phyloP scores from a whole-genome alignment of 2,113 vertebrate species.

The Bungarus multicinctus region DNA sequence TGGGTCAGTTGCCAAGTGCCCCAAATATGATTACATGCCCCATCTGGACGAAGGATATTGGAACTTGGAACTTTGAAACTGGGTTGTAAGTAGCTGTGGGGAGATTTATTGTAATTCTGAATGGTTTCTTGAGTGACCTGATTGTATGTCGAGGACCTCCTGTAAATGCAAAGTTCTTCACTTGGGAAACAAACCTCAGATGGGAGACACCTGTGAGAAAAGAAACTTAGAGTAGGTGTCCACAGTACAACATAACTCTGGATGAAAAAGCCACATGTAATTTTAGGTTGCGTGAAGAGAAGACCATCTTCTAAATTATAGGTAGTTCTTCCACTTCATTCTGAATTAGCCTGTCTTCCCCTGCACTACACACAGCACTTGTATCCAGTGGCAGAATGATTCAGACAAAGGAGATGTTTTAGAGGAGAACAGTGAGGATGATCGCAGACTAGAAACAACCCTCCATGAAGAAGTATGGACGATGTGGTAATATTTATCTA shows the following conservation, averaged over 20 bases:
- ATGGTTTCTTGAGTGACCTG: neutral
- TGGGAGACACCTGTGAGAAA: neutral
- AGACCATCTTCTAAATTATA: neutral
- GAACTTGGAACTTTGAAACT: neutral
- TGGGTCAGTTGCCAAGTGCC: neutral
- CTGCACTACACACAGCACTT: neutral
- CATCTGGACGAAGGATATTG: neutral
- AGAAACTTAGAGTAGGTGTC: neutral
- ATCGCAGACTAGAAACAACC: neutral
- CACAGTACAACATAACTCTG: neutral
- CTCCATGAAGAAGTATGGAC: neutral
- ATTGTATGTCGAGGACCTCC: neutral
- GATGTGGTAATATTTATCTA: neutral
- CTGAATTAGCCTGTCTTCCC: neutral
- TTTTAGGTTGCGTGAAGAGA: neutral
- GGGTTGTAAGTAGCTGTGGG: neutral
- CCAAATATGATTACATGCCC: neutral
- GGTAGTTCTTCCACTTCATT: neutral
- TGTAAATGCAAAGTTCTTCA: neutral
- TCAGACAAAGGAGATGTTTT: neutral
- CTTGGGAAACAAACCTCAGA: neutral
- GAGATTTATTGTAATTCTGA: neutral
- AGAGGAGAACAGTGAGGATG: neutral
- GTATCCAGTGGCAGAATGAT: neutral
- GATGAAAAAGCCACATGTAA: neutral